Conservation (phyloP, 2,797 vertebrate genomes). For the Dendrocincla tyrannina region DNA sequence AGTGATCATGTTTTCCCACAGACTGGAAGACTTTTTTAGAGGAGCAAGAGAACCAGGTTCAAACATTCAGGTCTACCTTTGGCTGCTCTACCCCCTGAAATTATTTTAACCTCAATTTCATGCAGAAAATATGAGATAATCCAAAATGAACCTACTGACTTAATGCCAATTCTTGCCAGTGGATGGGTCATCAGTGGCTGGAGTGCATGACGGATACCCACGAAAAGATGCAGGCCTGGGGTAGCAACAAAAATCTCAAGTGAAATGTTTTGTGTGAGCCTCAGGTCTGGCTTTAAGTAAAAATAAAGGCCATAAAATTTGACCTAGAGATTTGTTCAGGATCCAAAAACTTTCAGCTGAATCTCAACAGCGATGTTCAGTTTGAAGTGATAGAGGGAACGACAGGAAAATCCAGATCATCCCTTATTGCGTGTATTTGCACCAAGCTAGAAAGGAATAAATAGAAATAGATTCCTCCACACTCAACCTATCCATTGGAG, state of each 20-base stretch:
- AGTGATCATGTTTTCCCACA: neutral
- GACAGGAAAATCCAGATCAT: neutral
- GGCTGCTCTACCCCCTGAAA: neutral
- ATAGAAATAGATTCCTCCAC: neutral
- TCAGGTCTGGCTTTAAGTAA: neutral
- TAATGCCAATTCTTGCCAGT: neutral
- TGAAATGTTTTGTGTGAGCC: neutral
- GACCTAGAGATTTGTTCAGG: neutral
- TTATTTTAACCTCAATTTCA: neutral
- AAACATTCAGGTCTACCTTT: neutral
- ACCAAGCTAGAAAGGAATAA: neutral
- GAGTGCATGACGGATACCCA: neutral
- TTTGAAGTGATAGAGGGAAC: neutral
- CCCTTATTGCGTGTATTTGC: neutral
- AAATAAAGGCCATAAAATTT: neutral
- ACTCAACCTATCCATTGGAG: neutral
- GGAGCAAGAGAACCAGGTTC: neutral
- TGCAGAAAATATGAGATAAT: neutral
- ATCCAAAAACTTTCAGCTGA: neutral
- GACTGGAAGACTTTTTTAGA: neutral
- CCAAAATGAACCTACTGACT: neutral
- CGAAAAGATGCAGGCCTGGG: neutral
- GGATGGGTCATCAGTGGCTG: no score
- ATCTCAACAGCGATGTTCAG: neutral
- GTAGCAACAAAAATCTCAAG: neutral